A percentile compares a stretch with the other conserved stretches of the same genome.
Evolutionary conservation across 2,888 invertebrate species (phyloP).

Genomic region (Drosophila sordidula): DNA sequence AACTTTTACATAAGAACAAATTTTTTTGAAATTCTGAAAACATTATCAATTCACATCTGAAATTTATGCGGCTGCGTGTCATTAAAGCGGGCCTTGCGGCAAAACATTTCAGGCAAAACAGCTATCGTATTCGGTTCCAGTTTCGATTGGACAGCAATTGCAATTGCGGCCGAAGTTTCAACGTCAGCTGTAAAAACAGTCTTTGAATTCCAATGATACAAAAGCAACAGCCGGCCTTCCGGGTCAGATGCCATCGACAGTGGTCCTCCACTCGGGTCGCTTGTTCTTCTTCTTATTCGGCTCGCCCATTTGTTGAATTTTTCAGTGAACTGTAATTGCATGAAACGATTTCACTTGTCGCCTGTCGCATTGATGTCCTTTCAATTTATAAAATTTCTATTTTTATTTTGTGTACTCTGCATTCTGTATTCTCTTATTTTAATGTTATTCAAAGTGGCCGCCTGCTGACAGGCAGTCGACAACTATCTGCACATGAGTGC

Average conservation of each 20-base stretch:
- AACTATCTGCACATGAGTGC: slow-evolving; percentile 30
- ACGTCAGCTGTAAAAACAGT: slow-evolving; percentile 70
- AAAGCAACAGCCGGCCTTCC: slow-evolving; percentile 14
- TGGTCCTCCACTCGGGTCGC: neutral
- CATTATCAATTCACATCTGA: slow-evolving; percentile 30
- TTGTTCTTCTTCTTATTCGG: neutral
- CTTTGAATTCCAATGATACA: slow-evolving; percentile 56
- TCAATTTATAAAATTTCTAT: slow-evolving; percentile 51
- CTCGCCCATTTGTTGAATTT: slow-evolving; percentile 41
- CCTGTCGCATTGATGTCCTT: slow-evolving; percentile 46
- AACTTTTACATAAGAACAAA: too few relatives aligned
- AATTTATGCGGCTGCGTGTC: slow-evolving; percentile 24
- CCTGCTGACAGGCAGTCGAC: slow-evolving; percentile 27
- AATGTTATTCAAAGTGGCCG: slow-evolving; percentile 49
- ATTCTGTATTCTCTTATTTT: slow-evolving; percentile 21
- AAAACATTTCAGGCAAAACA: neutral
- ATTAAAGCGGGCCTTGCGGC: slow-evolving; percentile 23
- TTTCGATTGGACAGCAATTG: slow-evolving; percentile 13
- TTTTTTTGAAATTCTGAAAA: neutral
- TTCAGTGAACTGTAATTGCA: slow-evolving; percentile 52
- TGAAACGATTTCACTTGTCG: slow-evolving; percentile 53
- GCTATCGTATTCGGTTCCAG: slow-evolving; percentile 3
- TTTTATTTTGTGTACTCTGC: slow-evolving; percentile 17
- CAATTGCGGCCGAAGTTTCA: slow-evolving; percentile 20
- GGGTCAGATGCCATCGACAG: slow-evolving; percentile 1